phyloP scores from a whole-genome alignment of 1,140 invertebrate species.

The Macrobrachium rosenbergii region DNA sequence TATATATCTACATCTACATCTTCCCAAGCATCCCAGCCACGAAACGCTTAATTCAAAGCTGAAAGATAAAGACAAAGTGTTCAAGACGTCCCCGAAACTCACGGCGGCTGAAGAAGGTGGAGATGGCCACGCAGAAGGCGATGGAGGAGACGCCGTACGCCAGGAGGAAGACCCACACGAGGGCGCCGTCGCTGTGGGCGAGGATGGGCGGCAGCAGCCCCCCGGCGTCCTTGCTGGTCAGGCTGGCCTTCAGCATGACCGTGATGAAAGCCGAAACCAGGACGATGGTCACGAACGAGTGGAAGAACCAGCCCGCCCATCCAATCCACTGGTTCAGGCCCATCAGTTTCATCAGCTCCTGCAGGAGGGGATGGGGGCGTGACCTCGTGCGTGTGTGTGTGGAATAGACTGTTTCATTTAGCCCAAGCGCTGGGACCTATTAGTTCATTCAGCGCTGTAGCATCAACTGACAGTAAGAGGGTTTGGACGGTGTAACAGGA shows the following conservation, averaged over 20 bases:
- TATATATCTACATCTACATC: no score
- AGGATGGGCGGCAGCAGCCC: slow-evolving; percentile 53
- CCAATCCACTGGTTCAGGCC: slow-evolving; percentile 72
- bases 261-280: slow-evolving; percentile 22
- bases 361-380: slow-evolving; percentile 67
- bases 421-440: no score
- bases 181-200: slow-evolving; percentile 46
- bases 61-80: no score
- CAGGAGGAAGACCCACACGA: slow-evolving; percentile 49
- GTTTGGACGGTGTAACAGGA: no score
- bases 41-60: no score
- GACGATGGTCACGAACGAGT: slow-evolving; percentile 32
- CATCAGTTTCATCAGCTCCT: slow-evolving; percentile 75
- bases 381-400: no score
- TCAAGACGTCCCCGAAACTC: slow-evolving; percentile 1
- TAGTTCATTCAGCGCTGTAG: no score
- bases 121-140: slow-evolving; percentile 59
- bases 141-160: slow-evolving; percentile 62
- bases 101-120: slow-evolving; percentile 65
- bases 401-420: no score
- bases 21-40: no score
- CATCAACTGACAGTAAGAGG: no score
- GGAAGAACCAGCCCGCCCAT: slow-evolving; percentile 73
- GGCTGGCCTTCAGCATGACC: slow-evolving; percentile 30
- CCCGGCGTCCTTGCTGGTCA: background rate